phyloP scores from a whole-genome alignment of 2,113 vertebrate species.

The Psittacula cyanocephala region DNA sequence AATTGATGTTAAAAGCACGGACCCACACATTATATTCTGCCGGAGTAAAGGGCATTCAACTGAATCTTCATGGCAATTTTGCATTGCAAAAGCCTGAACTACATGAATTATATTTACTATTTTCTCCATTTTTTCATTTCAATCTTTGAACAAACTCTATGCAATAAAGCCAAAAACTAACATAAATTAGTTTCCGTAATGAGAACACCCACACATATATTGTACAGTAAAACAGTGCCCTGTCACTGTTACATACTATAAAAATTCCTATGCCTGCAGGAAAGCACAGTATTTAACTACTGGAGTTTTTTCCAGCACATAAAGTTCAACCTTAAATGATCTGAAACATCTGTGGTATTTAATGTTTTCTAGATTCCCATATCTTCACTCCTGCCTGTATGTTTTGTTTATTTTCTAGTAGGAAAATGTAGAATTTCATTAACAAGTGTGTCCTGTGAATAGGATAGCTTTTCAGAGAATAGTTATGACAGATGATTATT shows the following conservation, averaged over 20 bases:
- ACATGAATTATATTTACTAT: not conserved
- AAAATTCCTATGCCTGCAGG: not conserved
- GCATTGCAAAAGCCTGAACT: not conserved
- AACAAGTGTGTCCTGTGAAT: not conserved
- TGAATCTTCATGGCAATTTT: not conserved
- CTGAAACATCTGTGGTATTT: not conserved
- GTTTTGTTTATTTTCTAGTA: not conserved
- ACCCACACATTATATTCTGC: not conserved
- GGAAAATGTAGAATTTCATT: not conserved
- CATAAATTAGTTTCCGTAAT: not conserved
- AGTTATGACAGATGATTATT: not conserved
- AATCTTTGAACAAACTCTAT: not conserved
- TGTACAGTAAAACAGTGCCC: not conserved
- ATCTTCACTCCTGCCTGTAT: not conserved
- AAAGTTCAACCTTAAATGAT: not conserved
- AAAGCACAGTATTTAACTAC: not conserved
- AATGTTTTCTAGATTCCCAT: not conserved
- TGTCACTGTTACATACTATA: not conserved
- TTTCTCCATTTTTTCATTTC: not conserved
- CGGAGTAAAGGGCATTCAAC: not conserved
- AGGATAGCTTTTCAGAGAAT: not conserved
- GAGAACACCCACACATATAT: not conserved
- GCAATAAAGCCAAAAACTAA: not conserved
- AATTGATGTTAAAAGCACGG: not conserved
- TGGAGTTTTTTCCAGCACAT: not conserved